A percentile compares a stretch with the other conserved stretches of the same genome.
Evolutionary conservation across 2,113 vertebrate genomes (phyloP).

Genomic region (Puma concolor): DNA sequence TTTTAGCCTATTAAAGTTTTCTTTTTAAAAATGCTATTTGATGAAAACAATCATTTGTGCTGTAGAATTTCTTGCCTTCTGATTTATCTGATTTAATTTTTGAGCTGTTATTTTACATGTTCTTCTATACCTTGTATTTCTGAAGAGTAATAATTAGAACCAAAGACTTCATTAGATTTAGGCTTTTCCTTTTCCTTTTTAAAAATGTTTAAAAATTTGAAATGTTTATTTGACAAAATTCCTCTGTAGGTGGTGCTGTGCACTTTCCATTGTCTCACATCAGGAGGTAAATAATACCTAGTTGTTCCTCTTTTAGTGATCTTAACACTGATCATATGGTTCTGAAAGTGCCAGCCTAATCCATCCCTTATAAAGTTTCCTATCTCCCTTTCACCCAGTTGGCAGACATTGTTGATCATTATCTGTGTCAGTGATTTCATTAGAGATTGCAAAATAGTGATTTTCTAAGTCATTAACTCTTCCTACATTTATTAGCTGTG

Average conservation of each 20-base stretch:
- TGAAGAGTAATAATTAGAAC: neutral
- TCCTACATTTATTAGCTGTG: neutral
- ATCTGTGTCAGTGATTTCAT: neutral
- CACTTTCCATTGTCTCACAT: neutral
- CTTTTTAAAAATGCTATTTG: neutral
- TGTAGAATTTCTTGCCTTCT: neutral
- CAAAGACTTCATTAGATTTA: neutral
- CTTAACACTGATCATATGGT: neutral
- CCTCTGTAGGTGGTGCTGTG: neutral
- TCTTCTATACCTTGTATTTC: neutral
- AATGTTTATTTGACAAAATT: neutral
- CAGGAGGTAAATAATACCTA: neutral
- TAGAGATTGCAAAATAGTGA: neutral
- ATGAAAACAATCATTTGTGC: neutral
- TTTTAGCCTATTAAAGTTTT: neutral
- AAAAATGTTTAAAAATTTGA: neutral
- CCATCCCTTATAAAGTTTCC: neutral
- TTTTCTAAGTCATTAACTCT: conserved; percentile 2
- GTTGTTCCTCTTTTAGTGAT: neutral
- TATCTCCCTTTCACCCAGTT: neutral
- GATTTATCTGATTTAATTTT: neutral
- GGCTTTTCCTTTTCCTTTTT: neutral
- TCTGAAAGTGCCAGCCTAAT: neutral
- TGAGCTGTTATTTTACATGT: neutral
- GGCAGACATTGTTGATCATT: neutral